phyloP scores from a whole-genome alignment of 2,797 vertebrate species.

The Caiman crocodilus region DNA sequence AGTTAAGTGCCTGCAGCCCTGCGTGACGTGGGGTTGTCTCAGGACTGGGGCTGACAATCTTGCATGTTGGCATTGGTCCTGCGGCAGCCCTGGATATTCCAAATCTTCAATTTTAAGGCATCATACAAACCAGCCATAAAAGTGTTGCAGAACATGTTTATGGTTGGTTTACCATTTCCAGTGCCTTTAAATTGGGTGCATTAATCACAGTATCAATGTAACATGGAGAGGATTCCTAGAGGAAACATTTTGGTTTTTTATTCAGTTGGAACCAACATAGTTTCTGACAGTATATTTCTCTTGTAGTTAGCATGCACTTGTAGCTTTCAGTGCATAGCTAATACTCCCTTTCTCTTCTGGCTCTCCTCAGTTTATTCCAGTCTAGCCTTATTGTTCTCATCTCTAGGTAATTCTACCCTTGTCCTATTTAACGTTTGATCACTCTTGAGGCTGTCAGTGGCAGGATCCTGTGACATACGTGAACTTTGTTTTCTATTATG shows the following conservation, averaged over 20 bases:
- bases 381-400: neutral
- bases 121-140: too few relatives aligned
- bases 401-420: neutral
- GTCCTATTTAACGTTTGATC: neutral
- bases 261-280: neutral
- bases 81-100: too few relatives aligned
- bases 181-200: too few relatives aligned
- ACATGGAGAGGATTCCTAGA: neutral
- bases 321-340: neutral
- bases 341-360: neutral
- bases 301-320: neutral
- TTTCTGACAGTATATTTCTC: neutral
- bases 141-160: too few relatives aligned
- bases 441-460: neutral
- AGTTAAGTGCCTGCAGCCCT: too few relatives aligned
- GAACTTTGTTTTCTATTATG: neutral
- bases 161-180: too few relatives aligned
- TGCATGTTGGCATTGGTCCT: too few relatives aligned
- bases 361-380: neutral
- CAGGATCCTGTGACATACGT: neutral
- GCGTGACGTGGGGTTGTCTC: too few relatives aligned
- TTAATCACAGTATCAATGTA: neutral
- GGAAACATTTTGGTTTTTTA: neutral
- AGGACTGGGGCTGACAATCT: too few relatives aligned
- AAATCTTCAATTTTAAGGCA: too few relatives aligned